phyloP scores from a whole-genome alignment of 2,888 invertebrate genomes.

The Patella caerulea region DNA sequence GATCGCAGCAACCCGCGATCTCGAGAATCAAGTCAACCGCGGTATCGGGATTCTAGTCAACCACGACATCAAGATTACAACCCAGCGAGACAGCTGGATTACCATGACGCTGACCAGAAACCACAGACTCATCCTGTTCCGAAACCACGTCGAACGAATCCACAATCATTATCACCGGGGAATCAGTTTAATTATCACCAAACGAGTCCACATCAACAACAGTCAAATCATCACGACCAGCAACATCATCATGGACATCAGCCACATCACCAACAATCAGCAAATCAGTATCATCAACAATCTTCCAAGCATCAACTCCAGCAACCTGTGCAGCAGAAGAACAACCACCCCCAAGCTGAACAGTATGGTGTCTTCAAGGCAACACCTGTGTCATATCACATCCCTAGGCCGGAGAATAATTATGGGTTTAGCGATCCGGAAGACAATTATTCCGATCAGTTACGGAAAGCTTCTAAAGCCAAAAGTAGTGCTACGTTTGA shows the following conservation, averaged over 20 bases:
- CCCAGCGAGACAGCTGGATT: neutral
- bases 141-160: neutral
- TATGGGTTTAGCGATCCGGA: constrained; percentile 35
- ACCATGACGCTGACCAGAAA: neutral
- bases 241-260: neutral
- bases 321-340: neutral
- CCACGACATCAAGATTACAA: neutral
- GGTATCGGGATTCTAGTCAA: constrained; percentile 1
- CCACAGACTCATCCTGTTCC: neutral
- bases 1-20: neutral
- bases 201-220: constrained; percentile 12
- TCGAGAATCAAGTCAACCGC: neutral
- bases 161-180: neutral
- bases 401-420: constrained; percentile 8
- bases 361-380: neutral
- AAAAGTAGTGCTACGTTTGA: constrained; percentile 50
- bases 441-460: constrained; percentile 46
- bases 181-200: neutral
- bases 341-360: neutral
- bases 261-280: neutral
- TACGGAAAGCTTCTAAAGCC: constrained; percentile 42
- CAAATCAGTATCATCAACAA: constrained; percentile 1
- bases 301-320: constrained; percentile 16
- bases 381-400: constrained; percentile 21
- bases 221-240: neutral